Evolutionary conservation across 2,113 vertebrate genomes (phyloP).

Genomic region (Mus pahari): DNA sequence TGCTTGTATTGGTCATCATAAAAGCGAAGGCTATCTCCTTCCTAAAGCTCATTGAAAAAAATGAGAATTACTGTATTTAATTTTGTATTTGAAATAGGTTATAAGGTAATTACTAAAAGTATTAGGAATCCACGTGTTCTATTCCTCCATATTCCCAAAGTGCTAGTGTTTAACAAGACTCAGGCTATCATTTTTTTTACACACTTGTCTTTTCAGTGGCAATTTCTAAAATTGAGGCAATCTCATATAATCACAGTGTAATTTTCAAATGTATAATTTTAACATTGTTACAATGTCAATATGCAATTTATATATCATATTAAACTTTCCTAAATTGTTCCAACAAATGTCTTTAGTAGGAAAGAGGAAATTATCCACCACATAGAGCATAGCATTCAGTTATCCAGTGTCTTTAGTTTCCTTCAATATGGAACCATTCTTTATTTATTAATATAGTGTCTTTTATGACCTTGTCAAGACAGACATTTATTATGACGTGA

Average conservation of each 20-base stretch:
- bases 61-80: neutral
- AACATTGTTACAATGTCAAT: neutral
- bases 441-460: neutral
- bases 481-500: neutral
- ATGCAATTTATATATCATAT: neutral
- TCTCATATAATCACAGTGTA: neutral
- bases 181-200: neutral
- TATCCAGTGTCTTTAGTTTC: neutral
- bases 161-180: neutral
- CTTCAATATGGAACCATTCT: neutral
- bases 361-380: neutral
- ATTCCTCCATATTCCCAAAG: neutral
- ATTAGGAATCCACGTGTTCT: neutral
- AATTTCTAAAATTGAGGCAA: neutral
- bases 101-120: neutral
- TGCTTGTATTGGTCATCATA: neutral
- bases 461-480: neutral
- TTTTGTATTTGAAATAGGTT: conserved; percentile 40
- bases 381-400: neutral
- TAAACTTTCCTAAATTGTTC: conserved; percentile 23
- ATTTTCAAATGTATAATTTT: conserved; percentile 9
- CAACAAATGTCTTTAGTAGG: neutral
- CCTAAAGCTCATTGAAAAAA: neutral
- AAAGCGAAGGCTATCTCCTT: neutral
- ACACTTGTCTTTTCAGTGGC: neutral